Percentiles rank a stretch among this genome's conserved stretches.
Evolutionary conservation across 2,888 invertebrate species (phyloP).

Genomic region (Tetheella fluctuosa): DNA sequence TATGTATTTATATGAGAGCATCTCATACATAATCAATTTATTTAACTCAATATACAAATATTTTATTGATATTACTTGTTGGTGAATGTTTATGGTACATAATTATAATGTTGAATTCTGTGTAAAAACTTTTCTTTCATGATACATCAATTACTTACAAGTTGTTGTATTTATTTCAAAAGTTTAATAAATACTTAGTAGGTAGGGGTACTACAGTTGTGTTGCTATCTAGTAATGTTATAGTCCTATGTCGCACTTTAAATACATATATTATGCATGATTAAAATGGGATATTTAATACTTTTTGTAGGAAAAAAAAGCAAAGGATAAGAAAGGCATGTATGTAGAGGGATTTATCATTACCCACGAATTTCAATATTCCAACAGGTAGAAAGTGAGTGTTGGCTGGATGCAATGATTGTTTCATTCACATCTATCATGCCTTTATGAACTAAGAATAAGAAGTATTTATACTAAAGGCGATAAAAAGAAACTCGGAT

Average conservation of each 20-base stretch:
- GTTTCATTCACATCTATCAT: slow-evolving; percentile 41
- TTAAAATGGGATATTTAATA: too few species aligned
- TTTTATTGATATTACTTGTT: neutral
- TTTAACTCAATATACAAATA: neutral
- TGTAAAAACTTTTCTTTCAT: neutral
- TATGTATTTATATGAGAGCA: neutral
- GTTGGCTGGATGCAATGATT: slow-evolving; percentile 58
- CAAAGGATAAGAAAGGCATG: too few species aligned
- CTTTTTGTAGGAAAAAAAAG: too few species aligned
- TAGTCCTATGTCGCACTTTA: too few species aligned
- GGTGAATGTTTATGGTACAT: neutral
- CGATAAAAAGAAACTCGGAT: slow-evolving; percentile 54
- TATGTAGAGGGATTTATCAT: neutral
- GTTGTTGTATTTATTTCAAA: neutral
- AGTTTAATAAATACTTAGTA: neutral
- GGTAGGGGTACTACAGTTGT: too few species aligned
- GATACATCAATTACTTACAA: neutral
- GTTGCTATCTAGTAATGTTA: too few species aligned
- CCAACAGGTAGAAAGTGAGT: slow-evolving; percentile 64
- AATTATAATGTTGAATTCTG: neutral
- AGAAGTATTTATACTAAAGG: slow-evolving; percentile 26
- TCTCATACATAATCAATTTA: slow-evolving; percentile 1
- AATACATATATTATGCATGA: too few species aligned
- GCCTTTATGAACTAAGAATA: slow-evolving; percentile 46
- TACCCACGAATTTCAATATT: neutral